A percentile compares a stretch with the other conserved stretches of the same genome.
phyloP scores from a whole-genome alignment of 2,797 vertebrate species.

The Adrianichthys oophorus region DNA sequence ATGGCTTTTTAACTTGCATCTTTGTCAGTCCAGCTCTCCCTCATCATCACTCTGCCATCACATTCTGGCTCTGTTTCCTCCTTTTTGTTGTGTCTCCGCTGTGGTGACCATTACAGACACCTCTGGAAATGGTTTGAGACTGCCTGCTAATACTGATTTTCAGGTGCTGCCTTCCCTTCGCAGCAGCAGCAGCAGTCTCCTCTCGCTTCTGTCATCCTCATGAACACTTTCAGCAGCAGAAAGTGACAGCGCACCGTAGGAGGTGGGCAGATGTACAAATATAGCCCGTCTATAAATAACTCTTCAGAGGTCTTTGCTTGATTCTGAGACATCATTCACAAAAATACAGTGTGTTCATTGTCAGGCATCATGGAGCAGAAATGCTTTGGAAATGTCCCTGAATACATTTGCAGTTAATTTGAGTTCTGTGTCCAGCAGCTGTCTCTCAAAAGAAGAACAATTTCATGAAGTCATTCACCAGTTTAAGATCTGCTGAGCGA shows the following conservation, averaged over 20 bases:
- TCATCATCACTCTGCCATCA: neutral
- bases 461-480: constrained; percentile 17
- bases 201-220: constrained; percentile 12
- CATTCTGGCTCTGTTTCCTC: constrained; percentile 7
- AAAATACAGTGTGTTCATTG: constrained; percentile 14
- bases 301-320: constrained; percentile 30
- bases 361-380: neutral
- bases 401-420: constrained; percentile 20
- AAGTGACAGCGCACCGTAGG: constrained; percentile 32
- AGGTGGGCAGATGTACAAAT: constrained; percentile 42
- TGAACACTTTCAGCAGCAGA: constrained; percentile 38
- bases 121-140: constrained; percentile 21
- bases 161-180: constrained; percentile 19
- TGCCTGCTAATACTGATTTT: constrained; percentile 19
- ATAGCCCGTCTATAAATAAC: constrained; percentile 61
- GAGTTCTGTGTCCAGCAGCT: constrained; percentile 10
- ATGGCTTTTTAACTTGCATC: too few species aligned
- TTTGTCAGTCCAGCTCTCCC: neutral
- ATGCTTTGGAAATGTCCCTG: neutral
- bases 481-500: constrained; percentile 23
- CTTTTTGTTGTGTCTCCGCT: neutral
- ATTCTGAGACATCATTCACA: constrained; percentile 30
- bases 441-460: constrained; percentile 15
- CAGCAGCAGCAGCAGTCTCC: constrained; percentile 8
- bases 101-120: constrained; percentile 37